Evolutionary conservation across 2,888 invertebrate species (phyloP), one percentile per base, ranked within the genome.

Genomic region (Callimorpha dominula): DNA sequence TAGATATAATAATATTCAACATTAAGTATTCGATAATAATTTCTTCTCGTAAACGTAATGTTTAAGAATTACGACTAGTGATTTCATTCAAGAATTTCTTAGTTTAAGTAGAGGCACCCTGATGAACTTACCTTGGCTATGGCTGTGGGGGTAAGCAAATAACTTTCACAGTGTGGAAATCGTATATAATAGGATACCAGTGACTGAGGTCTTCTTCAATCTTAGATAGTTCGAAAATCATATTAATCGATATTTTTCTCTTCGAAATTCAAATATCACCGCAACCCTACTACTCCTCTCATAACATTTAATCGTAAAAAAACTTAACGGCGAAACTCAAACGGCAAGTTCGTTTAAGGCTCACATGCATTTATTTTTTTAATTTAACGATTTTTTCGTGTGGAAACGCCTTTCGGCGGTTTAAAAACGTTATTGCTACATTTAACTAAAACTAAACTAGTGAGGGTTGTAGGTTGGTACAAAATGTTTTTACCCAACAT

Each of bases 251-350:
- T 40, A 62, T n/a, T 7, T 54, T n/a, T n/a, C 20, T 20, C 7
- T 70, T 49, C 42, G 14, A 70, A 70, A 68, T 68, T 68, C 15
- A 12, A 72, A 60, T 43, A 60, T 60, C 31, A 46, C 46, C 57
- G 78, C 83, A 79, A 66, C 83, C 74, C 81, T 82, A 82, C 68
- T 52, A 75, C 31, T 68, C 68, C 76, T 74, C 72, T 83, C 77
- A 77, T 85, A 85, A 79, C 79, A 46, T 75, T 79, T 69, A 76
- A 78, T 81, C 83, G 81, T 83, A 83, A 83, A 83, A 83, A 78
- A 79, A 20, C 14, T 75, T 81, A 79, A 83, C 75, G 64, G 76
- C 78, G 52, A 74, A 75, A 77, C 64, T 71, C 73, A 71, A 75
- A 79, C 81, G 73, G 72, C 75, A 79, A 81, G 70, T 79, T 76